Percentiles rank a stretch among this genome's conserved stretches.
These are phyloP conservation scores for Eilema caniola DNA, from an alignment of 2,888 invertebrate species.

Conservation along the genomic window DNA sequence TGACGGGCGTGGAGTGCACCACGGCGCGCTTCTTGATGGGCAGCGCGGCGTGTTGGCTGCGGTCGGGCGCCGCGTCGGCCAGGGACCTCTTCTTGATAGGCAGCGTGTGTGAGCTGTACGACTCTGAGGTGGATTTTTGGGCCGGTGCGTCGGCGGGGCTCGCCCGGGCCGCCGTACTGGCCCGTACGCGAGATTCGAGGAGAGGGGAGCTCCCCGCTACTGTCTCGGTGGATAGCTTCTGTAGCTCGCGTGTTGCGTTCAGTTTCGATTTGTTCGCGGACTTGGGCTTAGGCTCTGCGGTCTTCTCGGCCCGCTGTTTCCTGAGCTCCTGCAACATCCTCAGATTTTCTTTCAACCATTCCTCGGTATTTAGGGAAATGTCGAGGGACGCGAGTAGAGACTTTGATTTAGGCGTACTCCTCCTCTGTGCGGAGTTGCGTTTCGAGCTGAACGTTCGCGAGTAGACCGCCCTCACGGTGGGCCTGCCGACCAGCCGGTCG, in stretches of 20 bases:
- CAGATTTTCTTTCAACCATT: constrained; percentile 68
- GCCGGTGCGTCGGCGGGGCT: too few relatives aligned
- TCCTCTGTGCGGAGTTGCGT: constrained; percentile 39
- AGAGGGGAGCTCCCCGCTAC: constrained; percentile 62
- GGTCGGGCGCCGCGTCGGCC: constrained; percentile 24
- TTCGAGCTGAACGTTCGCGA: constrained; percentile 66
- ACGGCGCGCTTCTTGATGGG: constrained; percentile 73
- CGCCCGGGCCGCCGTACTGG: too few relatives aligned
- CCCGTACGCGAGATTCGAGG: constrained; percentile 50
- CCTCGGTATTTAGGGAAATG: constrained; percentile 62
- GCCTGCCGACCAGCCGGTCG: constrained; percentile 67
- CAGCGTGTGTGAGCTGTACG: constrained; percentile 62
- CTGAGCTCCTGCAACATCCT: constrained; percentile 27
- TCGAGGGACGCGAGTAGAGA: constrained; percentile 64
- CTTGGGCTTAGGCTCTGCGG: constrained; percentile 44
- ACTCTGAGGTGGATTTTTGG: constrained; percentile 57
- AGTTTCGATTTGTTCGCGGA: constrained; percentile 23
- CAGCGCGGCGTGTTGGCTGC: constrained; percentile 33
- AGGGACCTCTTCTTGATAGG: constrained; percentile 76
- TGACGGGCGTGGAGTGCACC: constrained; percentile 76
- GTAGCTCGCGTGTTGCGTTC: constrained; percentile 56
- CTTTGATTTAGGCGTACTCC: constrained; percentile 44
- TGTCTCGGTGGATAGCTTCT: constrained; percentile 64
- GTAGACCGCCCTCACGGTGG: constrained; percentile 62
- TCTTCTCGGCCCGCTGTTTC: constrained; percentile 31